A percentile compares a stretch with the other conserved stretches of the same genome.
Evolutionary conservation across 2,797 vertebrate species (phyloP).

Genomic region (Limosa lapponica): DNA sequence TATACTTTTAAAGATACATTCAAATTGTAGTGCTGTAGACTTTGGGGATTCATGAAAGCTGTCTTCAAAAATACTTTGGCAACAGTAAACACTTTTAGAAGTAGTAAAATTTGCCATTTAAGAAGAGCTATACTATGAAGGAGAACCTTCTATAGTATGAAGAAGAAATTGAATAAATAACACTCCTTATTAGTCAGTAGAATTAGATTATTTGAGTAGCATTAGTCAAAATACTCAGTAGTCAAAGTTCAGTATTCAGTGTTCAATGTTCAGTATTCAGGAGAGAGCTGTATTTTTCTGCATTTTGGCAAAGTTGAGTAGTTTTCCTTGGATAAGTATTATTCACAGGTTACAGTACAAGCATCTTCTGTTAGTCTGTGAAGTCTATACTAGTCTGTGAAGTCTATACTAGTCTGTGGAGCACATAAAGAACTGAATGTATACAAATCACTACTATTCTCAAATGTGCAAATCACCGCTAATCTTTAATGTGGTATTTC

Average conservation of each 20-base stretch:
- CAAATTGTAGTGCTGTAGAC: background rate
- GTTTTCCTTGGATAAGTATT: background rate
- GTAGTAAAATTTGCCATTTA: background rate
- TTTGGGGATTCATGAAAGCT: background rate
- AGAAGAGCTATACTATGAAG: background rate
- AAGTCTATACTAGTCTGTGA: background rate
- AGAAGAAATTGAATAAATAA: background rate
- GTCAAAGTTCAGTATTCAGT: background rate
- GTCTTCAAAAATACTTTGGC: background rate
- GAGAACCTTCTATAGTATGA: background rate
- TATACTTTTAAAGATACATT: background rate
- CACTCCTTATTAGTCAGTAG: background rate
- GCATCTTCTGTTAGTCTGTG: background rate
- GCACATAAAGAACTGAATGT: background rate
- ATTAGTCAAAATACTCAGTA: background rate
- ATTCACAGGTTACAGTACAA: background rate
- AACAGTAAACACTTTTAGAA: background rate
- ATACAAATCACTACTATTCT: accelerated
- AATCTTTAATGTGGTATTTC: background rate
- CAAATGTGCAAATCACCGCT: background rate
- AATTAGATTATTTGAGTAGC: background rate
- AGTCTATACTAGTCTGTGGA: no score
- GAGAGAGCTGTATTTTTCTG: background rate
- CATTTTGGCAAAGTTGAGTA: background rate
- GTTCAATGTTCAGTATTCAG: background rate